Base-by-base conservation (phyloP, 2,113 vertebrate species). In the Acinonyx jubatus region DNA sequence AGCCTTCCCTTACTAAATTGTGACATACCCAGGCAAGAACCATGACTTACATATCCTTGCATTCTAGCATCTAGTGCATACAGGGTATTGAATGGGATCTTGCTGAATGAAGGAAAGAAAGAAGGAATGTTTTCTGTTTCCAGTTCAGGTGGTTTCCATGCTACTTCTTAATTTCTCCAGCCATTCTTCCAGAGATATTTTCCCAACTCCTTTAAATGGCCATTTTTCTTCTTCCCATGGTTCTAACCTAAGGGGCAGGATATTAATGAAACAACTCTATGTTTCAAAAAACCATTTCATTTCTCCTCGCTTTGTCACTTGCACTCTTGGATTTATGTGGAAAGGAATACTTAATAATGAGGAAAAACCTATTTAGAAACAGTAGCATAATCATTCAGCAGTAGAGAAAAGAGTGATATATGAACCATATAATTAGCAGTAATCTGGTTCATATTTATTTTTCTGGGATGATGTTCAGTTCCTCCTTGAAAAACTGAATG, bases 361-460 rank as follows among this genome's bases (percentile, higher is more conserved):
- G 57, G 57, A 69, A 78, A 92, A 92, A 66, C 13, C 50, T 85
- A 29, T 91, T 96, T 95, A 87, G 84, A 90, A 76, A 65, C 29
- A 91, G 78, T 80, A 80, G 68, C 2, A 5, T 86, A 80, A 93
- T 93, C 88, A 78, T 33, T 84, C 92, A 68, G 7, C 31, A 38
- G 79, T 41, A 16, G 41, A 90, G 48, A 52, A 95, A 89, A 89
- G 61, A 79, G 18, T 94, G 95, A 86, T 94, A 4, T 4, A 57
- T 78, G 36, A 41, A 21, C 45, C 33, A 29, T 69, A 11, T 95
- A 92, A 97, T 97, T 96, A 94, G 65, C 66, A 88, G 25, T 97
- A 94, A 95, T 85, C 87, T 63, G 18, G 81, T 92, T 74, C 79
- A 68, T 57, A 91, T 82, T 94, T 86, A 65, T 91, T 95, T 87